Evolutionary conservation across 2,113 vertebrate genomes (phyloP).

Genomic region (Bos taurus): DNA sequence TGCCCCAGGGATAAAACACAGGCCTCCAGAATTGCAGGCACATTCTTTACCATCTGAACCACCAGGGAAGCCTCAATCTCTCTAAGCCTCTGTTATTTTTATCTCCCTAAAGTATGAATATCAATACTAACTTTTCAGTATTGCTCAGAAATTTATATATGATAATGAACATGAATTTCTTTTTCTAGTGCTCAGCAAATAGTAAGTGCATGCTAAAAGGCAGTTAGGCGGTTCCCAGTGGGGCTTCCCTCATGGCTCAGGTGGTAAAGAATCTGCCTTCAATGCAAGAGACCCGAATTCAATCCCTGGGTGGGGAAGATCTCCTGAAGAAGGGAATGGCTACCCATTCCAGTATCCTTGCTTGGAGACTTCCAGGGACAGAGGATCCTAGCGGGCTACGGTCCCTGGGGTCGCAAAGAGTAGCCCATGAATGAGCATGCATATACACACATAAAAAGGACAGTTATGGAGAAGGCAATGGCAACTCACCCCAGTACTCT

Average conservation of each 20-base stretch:
- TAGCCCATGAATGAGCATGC: not conserved
- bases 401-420: not conserved
- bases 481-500: too few species aligned
- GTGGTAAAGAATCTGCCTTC: not conserved
- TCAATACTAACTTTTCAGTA: not conserved
- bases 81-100: not conserved
- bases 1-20: not conserved
- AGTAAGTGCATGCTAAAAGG: not conserved
- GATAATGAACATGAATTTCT: not conserved
- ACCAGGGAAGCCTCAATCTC: not conserved
- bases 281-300: not conserved
- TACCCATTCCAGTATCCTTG: not conserved
- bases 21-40: not conserved
- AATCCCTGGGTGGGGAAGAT: not conserved
- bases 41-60: not conserved
- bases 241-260: not conserved
- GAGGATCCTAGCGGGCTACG: not conserved
- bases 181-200: not conserved
- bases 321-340: not conserved
- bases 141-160: not conserved
- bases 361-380: not conserved
- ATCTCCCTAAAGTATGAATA: not conserved
- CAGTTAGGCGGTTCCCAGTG: accelerated
- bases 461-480: not conserved
- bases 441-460: not conserved